Conservation (phyloP, 2,797 vertebrate genomes). For the Lacerta bilineata region DNA sequence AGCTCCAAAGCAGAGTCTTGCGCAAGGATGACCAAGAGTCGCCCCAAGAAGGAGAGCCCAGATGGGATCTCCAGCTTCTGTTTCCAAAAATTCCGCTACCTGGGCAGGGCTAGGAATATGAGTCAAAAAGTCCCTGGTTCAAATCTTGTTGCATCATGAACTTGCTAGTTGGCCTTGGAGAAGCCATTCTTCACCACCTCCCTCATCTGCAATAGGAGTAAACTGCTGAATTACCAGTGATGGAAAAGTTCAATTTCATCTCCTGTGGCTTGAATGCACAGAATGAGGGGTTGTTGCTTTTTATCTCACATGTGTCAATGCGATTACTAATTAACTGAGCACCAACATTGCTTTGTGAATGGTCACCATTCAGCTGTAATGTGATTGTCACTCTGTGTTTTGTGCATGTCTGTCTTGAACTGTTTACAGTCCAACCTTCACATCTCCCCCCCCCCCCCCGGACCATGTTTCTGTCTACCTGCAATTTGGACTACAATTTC, state of each 20-base stretch:
- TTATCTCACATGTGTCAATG: not conserved
- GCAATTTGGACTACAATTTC: not conserved
- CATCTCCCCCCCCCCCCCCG: not conserved
- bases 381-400: not conserved
- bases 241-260: no score
- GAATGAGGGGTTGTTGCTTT: not conserved
- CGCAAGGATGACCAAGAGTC: not conserved
- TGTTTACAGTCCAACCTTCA: not conserved
- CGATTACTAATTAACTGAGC: not conserved
- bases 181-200: not conserved
- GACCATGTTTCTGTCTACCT: not conserved
- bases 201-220: not conserved
- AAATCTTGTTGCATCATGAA: not conserved
- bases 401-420: not conserved
- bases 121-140: not conserved
- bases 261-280: not conserved
- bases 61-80: not conserved
- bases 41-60: not conserved
- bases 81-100: not conserved
- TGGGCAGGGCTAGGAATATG: not conserved
- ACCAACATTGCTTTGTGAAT: not conserved
- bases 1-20: not conserved
- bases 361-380: not conserved
- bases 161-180: not conserved
- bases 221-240: not conserved